Base-by-base conservation (phyloP, 2,888 invertebrate genomes). In the Sisyra terminalis region DNA sequence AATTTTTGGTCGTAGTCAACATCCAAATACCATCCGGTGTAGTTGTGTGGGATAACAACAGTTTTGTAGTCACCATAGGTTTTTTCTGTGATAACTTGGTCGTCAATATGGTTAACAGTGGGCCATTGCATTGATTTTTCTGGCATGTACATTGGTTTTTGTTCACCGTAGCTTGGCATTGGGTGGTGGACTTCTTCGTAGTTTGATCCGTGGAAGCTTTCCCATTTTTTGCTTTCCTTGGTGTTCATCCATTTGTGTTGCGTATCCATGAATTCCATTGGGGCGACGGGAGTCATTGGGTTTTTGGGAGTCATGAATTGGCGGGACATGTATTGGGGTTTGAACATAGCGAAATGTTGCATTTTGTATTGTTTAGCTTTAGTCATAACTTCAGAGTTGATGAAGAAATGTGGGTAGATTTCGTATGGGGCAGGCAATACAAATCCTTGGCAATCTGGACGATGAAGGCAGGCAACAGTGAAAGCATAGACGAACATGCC, bases 341-440 rank as follows among this genome's bases (percentile, higher is more conserved):
- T 43, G 29, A 38, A 31, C 16, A n/a, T 11, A 11, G 34, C 14
- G 3, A 58, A 18, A 43, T 61, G 61, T 50, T 63, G 63, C 60
- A 64, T 63, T 51, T 69, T 69, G 38, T 59, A 57, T 38, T 60
- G 52, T 53, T 63, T 62, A 13, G 65, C 56, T 48, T 59, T 58
- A 44, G 64, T 60, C 50, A 77, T 60, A 9, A 71, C 65, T 36
- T 75, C 70, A 10, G 64, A 57, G 56, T 73, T 73, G 47, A 73
- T 68, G 65, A 73, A 81, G 49, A 69, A 67, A 55, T 75, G 67
- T 0, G 81, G 80, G 50, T 69, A 63, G 24, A 77, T 61, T 64
- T 81, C 80, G 52, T 79, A 78, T n/a, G 73, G 65, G 2, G 78
- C 72, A 2, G 81, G 81, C 30, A 78, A 51, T 13, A 71, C 69